phyloP scores from a whole-genome alignment of 2,888 invertebrate species.

The Sympetrum striolatum region DNA sequence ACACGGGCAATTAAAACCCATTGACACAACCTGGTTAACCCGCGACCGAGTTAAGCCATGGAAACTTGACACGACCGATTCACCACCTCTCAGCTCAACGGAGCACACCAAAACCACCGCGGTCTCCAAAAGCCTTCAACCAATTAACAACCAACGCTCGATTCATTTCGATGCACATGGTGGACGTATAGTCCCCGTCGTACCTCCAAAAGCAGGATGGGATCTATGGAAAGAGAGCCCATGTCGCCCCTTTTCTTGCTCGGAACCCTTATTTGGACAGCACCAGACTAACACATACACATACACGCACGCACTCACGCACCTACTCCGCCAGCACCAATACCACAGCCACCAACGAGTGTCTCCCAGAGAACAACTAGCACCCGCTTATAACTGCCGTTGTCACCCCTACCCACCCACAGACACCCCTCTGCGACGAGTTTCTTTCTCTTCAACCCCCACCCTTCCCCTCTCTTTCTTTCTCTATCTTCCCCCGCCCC shows the following conservation, averaged over 20 bases:
- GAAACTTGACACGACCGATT: neutral
- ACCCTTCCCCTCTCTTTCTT: neutral
- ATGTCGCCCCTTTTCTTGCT: neutral
- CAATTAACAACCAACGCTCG: neutral
- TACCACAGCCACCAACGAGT: neutral
- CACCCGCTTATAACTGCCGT: conserved; percentile 15
- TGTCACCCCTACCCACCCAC: neutral
- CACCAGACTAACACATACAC: neutral
- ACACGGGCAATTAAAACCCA: neutral
- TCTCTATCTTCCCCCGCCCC: neutral
- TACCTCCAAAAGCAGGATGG: conserved; percentile 13
- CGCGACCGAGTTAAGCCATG: too few relatives aligned
- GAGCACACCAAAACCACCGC: neutral
- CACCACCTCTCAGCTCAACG: neutral
- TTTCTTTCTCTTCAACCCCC: neutral
- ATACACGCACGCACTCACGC: conserved; percentile 5
- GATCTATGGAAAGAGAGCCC: conserved; percentile 7
- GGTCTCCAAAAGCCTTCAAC: neutral
- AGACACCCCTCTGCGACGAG: neutral
- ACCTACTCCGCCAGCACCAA: neutral
- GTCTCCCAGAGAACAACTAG: neutral
- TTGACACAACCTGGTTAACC: neutral
- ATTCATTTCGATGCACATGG: too few relatives aligned
- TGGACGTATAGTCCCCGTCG: too few relatives aligned
- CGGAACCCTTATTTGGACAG: conserved; percentile 22